phyloP scores from a whole-genome alignment of 2,888 invertebrate genomes.

The Ceramica pisi region DNA sequence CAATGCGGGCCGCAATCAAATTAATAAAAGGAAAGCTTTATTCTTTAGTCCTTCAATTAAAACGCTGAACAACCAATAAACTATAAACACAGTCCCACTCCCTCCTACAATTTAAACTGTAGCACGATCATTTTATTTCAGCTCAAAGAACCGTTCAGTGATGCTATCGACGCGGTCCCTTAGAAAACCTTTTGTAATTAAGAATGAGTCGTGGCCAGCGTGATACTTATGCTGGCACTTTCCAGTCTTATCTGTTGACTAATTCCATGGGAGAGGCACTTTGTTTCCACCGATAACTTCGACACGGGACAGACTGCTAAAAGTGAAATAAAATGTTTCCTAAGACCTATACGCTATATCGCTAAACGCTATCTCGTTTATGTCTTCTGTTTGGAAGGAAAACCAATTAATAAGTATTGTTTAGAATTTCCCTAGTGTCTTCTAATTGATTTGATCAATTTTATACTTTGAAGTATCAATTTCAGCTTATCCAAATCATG shows the following conservation, averaged over 20 bases:
- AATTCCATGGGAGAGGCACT: slow-evolving; percentile 48
- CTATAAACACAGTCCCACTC: not conserved
- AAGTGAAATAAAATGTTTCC: slow-evolving; percentile 14
- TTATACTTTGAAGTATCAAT: not conserved
- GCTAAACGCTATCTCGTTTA: not conserved
- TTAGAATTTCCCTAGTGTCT: not conserved
- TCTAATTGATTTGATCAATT: not conserved
- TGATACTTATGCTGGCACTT: slow-evolving; percentile 51
- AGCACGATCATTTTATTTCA: slow-evolving; percentile 42
- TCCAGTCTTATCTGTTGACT: slow-evolving; percentile 55
- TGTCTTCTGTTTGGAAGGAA: not conserved
- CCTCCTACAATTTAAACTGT: slow-evolving; percentile 26
- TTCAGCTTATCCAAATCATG: not conserved
- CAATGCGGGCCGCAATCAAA: slow-evolving; percentile 67
- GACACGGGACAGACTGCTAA: slow-evolving; percentile 16
- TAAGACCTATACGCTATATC: not conserved
- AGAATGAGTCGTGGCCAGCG: slow-evolving; percentile 55
- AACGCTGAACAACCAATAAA: slow-evolving; percentile 46
- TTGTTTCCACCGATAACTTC: slow-evolving; percentile 48
- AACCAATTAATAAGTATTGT: too few relatives aligned
- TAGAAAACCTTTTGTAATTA: slow-evolving; percentile 60
- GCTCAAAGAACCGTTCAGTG: slow-evolving; percentile 38
- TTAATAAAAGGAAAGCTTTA: slow-evolving; percentile 61
- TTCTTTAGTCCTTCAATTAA: slow-evolving; percentile 54
- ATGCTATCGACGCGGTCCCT: slow-evolving; percentile 45